These are phyloP conservation scores for Branchellion lobata DNA, from an alignment of 2,888 invertebrate genomes.

Conservation along the genomic window DNA sequence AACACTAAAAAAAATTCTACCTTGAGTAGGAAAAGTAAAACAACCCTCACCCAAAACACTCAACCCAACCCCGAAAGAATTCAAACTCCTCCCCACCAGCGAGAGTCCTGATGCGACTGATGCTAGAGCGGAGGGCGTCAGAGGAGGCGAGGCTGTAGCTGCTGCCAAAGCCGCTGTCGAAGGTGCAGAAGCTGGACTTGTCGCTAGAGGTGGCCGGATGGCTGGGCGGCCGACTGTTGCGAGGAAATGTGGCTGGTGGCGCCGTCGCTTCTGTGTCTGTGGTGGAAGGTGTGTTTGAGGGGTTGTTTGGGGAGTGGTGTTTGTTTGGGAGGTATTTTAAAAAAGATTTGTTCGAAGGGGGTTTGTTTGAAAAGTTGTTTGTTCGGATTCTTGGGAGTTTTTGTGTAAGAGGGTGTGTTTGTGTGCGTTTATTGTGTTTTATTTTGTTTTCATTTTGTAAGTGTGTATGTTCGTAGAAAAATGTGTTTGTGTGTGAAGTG, in stretches of 20 bases:
- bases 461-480: neutral
- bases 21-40: neutral
- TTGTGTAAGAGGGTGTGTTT: too few species aligned
- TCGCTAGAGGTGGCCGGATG: neutral
- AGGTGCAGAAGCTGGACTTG: neutral
- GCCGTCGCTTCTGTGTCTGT: neutral
- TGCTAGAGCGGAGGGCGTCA: slow-evolving; percentile 32
- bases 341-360: too few species aligned
- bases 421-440: too few species aligned
- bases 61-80: neutral
- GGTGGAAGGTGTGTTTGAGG: neutral
- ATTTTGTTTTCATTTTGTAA: too few species aligned
- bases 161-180: slow-evolving; percentile 33
- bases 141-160: neutral
- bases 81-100: too few species aligned
- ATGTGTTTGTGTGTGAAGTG: too few species aligned
- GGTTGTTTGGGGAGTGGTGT: neutral
- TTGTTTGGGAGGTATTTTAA: too few species aligned
- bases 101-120: slow-evolving; percentile 28
- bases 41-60: neutral
- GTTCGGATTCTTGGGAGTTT: too few species aligned
- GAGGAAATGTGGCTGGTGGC: slow-evolving; percentile 46
- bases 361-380: too few species aligned
- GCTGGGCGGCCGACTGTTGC: slow-evolving; percentile 27
- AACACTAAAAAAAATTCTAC: neutral